A percentile compares a stretch with the other conserved stretches of the same genome.
Evolutionary conservation across 2,888 invertebrate species (phyloP).

Genomic region (Drosophila nigritarsus): DNA sequence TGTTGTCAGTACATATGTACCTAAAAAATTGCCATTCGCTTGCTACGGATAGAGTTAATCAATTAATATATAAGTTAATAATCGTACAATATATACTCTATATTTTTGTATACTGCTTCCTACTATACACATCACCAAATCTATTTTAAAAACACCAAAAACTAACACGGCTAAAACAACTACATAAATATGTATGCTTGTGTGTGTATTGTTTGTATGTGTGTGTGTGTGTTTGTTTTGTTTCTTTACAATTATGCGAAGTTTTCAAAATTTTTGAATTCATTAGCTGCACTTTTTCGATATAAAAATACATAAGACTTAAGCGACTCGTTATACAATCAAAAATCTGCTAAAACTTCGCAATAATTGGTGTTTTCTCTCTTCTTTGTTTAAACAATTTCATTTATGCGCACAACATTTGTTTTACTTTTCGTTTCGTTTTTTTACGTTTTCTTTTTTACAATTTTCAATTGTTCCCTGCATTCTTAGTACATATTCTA

Average conservation of each 20-base stretch:
- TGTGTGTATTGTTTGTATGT: conserved; percentile 20
- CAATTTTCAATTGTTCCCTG: conserved; percentile 81
- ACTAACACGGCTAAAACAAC: conserved; percentile 76
- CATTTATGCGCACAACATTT: conserved; percentile 41
- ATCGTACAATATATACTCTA: conserved; percentile 65
- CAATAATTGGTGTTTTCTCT: conserved; percentile 17
- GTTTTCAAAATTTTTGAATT: conserved; percentile 19
- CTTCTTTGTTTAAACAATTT: conserved; percentile 45
- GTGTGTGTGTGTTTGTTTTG: conserved; percentile 1
- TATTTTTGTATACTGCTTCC: conserved; percentile 60
- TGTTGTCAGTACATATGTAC: conserved; percentile 28
- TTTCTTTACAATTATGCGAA: conserved; percentile 28
- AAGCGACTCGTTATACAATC: conserved; percentile 29
- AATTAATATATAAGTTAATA: conserved; percentile 68
- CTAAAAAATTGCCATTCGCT: conserved; percentile 72
- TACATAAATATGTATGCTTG: conserved; percentile 63
- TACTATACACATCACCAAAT: conserved; percentile 75
- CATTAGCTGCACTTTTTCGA: conserved; percentile 24
- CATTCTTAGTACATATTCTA: conserved; percentile 70
- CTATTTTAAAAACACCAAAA: conserved; percentile 75
- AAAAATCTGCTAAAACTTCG: conserved; percentile 34
- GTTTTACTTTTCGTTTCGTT: conserved; percentile 18
- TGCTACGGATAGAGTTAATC: conserved; percentile 62
- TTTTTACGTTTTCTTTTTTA: conserved; percentile 55
- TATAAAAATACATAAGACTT: conserved; percentile 50